Evolutionary conservation across 2,888 invertebrate genomes (phyloP).

Genomic region (Crocallis elinguaria): DNA sequence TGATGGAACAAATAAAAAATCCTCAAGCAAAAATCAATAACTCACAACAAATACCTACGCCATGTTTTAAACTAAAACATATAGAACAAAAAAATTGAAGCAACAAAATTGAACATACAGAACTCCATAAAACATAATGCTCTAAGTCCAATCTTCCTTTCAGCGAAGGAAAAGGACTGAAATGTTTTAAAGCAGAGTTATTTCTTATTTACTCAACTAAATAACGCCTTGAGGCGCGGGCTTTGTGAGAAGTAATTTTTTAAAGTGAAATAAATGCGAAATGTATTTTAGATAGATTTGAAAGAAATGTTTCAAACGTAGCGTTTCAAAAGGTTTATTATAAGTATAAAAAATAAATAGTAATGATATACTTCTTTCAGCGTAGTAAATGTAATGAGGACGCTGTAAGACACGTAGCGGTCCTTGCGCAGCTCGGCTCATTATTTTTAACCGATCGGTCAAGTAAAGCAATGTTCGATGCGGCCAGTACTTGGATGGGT

Average conservation of each 20-base stretch:
- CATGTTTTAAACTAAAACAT: no score
- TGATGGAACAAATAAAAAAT: no score
- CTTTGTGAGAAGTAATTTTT: constrained; percentile 40
- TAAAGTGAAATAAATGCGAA: constrained; percentile 39
- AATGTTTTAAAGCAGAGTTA: constrained; percentile 39
- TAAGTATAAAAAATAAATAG: background rate
- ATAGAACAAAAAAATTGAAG: no score
- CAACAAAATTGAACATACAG: constrained; percentile 5
- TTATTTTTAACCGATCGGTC: no score
- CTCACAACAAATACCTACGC: no score
- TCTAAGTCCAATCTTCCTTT: constrained; percentile 32
- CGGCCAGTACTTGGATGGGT: no score
- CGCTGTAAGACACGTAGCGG: no score
- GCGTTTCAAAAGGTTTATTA: background rate
- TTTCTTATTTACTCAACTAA: constrained; percentile 46
- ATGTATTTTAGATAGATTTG: constrained; percentile 38
- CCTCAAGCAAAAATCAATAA: no score
- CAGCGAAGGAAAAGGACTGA: constrained; percentile 25
- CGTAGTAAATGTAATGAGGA: no score
- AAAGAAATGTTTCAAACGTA: constrained; percentile 10
- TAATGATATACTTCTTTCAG: no score
- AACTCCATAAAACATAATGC: constrained; percentile 28
- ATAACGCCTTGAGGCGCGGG: constrained; percentile 32
- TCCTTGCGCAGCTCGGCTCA: no score
- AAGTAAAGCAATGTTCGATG: background rate